Evolutionary conservation across 2,113 vertebrate species (phyloP).

Genomic region (Carassius carassius): DNA sequence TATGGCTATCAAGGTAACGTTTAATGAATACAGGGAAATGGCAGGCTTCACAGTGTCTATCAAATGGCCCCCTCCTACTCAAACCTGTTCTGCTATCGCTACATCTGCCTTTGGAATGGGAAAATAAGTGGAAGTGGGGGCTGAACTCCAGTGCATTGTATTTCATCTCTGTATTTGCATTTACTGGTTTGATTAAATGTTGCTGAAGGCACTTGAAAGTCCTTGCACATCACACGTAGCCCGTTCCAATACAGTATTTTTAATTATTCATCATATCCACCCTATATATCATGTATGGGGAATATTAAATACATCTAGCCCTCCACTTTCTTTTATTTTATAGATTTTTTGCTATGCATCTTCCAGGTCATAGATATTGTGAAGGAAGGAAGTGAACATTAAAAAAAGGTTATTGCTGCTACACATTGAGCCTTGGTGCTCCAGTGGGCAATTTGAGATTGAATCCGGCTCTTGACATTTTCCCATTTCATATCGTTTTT

Average conservation of each 20-base stretch:
- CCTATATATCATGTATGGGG: conserved; percentile 59
- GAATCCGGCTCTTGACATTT: background rate
- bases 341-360: conserved; percentile 52
- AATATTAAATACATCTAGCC: conserved; percentile 66
- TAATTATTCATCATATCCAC: conserved; percentile 67
- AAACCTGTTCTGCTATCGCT: background rate
- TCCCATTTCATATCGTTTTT: background rate
- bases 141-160: background rate
- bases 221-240: conserved; percentile 56
- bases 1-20: background rate
- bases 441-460: background rate
- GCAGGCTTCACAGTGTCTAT: background rate
- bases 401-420: background rate
- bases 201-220: conserved; percentile 47
- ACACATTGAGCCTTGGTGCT: background rate
- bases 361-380: background rate
- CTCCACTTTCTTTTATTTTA: conserved; percentile 49
- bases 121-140: background rate
- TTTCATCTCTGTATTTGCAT: background rate
- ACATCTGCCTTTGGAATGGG: background rate
- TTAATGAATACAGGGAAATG: conserved; percentile 5
- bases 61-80: background rate
- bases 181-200: conserved; percentile 26
- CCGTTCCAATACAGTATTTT: conserved; percentile 37
- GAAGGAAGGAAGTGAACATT: background rate